Base-by-base conservation (phyloP, 37 sponge, comb jelly and placozoan genomes). In the Halisarca cf. caerulea region DNA sequence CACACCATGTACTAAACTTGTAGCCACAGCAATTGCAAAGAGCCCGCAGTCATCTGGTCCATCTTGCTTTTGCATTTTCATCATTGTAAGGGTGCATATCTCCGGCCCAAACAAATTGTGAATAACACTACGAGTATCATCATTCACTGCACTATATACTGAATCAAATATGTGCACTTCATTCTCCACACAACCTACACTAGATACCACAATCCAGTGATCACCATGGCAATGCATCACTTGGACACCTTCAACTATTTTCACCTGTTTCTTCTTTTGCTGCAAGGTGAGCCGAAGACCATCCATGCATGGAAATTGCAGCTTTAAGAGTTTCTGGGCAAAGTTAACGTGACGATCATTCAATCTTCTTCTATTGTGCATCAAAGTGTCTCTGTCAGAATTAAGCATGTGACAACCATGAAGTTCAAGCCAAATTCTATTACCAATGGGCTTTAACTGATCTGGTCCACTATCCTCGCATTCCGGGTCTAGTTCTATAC, bases 11-110 rank as follows among this genome's bases (percentile, higher is more conserved):
- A 66, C 77, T 35, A 90, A 70, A 20, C 82, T 59, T 38, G 86
- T 86, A 11, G 86, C 69, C 28, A 28, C 40, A 25, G 85, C 90
- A 60, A 86, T 82, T 18, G 90, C 90, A 82, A 90, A 85, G 4
- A 90, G 18, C 2, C 90, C 90, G 59, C 90, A 82, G 42, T 90
- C 90, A 24, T 58, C 38, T 45, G 21, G 39, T 42, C 86, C 86
- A 32, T 25, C 3, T 40, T 85, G 90, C 79, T 86, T 86, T 69
- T 78, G 84, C 27, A 82, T 35, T 32, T 66, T 30, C 37, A 27
- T 32, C 68, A 66, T 33, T 20, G 54, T 45, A 1, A 60, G 0
- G n/a, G 2, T 36, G 41, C 36, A 4, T 41, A 5, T 7, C 23
- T 33, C 23, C 3, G 70, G 14, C 20, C 27, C 57, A 45, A 90